Base-by-base conservation (phyloP, 2,113 vertebrate genomes). In the Percopsis transmontana region DNA sequence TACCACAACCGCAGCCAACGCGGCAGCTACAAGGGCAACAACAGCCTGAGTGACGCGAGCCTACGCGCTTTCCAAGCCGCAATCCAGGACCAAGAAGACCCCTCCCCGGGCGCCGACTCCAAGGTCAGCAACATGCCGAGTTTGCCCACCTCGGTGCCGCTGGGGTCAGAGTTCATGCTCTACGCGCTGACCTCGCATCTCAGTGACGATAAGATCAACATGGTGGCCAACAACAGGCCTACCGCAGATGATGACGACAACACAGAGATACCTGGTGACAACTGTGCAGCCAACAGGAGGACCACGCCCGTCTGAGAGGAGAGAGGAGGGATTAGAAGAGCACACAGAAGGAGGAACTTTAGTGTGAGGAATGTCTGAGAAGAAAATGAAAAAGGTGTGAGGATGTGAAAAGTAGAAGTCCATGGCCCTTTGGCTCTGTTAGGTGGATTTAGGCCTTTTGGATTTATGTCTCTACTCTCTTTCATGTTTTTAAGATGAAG, bases 231-330 rank as follows among this genome's bases (percentile, higher is more conserved):
- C 2, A 51, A 83, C 61, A 74, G 81, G 21, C 72, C 48, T n/a
- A 2, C 52, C 1, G 47, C 24, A 40, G 55, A 41, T 2, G 40
- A 40, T 21, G 77, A 68, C 66, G 73, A 80, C 59, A 68, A 81
- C 60, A 45, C 57, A 11, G 85, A 87, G 12, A 57, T 72, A 51
- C 62, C 84, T 70, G 67, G 68, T 2, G 83, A 82, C 24, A 85
- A 89, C 74, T 83, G 81, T 10, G 62, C 72, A 0, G 80, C 81
- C 60, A 89, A 59, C 66, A 74, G 88, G 56, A 83, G 80, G 68
- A 90, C 87, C 41, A 90, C 89, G 1, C 89, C 89, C 0, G 89
- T 90, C 47, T 90, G 80, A 89, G 48, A 44, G 23, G n/a, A 38
- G 24, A 15, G 21, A n/a, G 19, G 33, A 15, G n/a, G 2, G 10